Conservation (phyloP, 2,888 invertebrate species). For the Netelia fuscicornis region DNA sequence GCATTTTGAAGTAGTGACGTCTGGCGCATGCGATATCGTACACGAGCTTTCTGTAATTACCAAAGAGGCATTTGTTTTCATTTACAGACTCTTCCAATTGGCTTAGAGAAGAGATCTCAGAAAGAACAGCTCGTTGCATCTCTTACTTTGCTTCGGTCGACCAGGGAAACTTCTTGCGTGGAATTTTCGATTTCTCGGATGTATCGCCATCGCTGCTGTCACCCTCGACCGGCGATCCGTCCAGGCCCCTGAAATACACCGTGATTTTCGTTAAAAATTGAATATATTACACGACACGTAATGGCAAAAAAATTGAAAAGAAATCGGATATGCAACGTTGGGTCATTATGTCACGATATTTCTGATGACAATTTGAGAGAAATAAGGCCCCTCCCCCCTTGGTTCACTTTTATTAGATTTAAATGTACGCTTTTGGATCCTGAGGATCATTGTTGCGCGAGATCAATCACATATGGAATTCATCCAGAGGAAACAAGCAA, state of each 20-base stretch:
- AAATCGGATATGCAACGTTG: conserved; percentile 25
- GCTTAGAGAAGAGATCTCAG: neutral
- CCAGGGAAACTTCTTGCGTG: conserved; percentile 91
- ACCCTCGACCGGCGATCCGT: conserved; percentile 76
- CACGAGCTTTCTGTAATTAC: conserved; percentile 76
- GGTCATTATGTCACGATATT: conserved; percentile 49
- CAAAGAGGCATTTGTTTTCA: neutral
- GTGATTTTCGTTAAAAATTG: neutral
- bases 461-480: neutral
- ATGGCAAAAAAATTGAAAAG: conserved; percentile 47
- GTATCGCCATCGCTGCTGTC: conserved; percentile 79
- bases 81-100: neutral
- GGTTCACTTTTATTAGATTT: neutral
- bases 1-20: conserved; percentile 84
- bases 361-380: conserved; percentile 20
- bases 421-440: conserved; percentile 35
- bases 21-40: conserved; percentile 78
- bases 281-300: conserved; percentile 45
- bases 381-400: neutral
- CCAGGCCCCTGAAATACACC: conserved; percentile 79
- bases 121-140: conserved; percentile 42
- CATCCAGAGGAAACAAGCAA: conserved; percentile 7
- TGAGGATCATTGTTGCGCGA: conserved; percentile 2
- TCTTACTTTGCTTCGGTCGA: conserved; percentile 88
- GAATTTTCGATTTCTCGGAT: conserved; percentile 87